These are phyloP conservation scores for Nemopilema nomurai DNA, from an alignment of 30 jellyfish, hydroid and myxozoan species.

Conservation along the genomic window DNA sequence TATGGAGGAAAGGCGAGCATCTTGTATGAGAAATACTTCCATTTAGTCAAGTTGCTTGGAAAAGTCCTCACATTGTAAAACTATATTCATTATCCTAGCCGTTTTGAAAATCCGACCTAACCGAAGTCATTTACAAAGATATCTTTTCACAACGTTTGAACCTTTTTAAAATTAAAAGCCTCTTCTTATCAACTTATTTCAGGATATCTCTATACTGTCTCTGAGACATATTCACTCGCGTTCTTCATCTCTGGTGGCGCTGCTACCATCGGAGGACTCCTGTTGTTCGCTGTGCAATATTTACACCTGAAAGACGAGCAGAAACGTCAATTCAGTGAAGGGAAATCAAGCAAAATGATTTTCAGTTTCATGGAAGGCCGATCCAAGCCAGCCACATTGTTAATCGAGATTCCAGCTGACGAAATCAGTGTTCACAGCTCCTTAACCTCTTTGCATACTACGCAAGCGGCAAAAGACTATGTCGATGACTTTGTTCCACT, in stretches of 20 bases:
- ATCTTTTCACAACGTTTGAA: too few relatives aligned
- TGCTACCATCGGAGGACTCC: background rate
- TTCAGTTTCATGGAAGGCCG: background rate
- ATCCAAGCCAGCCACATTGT: background rate
- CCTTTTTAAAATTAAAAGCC: too few relatives aligned
- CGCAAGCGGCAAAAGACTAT: background rate
- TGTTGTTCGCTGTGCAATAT: background rate
- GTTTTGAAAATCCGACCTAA: too few relatives aligned
- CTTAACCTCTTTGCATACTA: background rate
- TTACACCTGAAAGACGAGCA: background rate
- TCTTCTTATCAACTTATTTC: background rate
- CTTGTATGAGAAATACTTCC: too few relatives aligned
- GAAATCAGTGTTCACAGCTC: too few relatives aligned
- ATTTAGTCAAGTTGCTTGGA: too few relatives aligned
- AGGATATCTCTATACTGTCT: slow-evolving; percentile 50
- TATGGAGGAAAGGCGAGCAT: background rate
- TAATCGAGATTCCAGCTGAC: too few relatives aligned
- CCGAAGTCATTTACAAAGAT: too few relatives aligned
- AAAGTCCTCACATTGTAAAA: too few relatives aligned
- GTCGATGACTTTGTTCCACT: background rate
- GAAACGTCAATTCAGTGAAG: too few relatives aligned
- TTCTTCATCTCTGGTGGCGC: slow-evolving; percentile 1
- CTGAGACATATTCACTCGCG: slow-evolving; percentile 67
- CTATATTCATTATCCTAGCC: too few relatives aligned
- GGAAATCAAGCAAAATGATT: background rate